Evolutionary conservation across 2,888 invertebrate genomes (phyloP), one percentile per base, ranked within the genome.

Genomic region (Lasioglossum zephyrum): DNA sequence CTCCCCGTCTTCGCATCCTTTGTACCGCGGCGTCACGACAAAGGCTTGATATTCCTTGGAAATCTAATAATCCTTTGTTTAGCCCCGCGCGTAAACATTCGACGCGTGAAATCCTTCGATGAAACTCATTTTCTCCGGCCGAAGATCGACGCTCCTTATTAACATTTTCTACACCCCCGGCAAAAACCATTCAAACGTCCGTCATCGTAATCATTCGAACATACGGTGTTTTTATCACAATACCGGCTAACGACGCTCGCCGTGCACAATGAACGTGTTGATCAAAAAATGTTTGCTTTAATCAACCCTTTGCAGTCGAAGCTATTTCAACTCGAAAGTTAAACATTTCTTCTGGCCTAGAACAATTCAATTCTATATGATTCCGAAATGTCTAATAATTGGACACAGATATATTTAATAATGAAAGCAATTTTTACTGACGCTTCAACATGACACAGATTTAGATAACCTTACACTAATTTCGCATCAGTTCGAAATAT

Each of bases 1-100:
- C 74, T 75, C 31, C 11, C n/a, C 80, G 49, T 84, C 77, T 47
- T 69, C 76, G 79, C 79, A 44, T 47, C 66, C 26, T 73, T 74
- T 81, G 47, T 69, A n/a, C 26, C 26, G 31, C 69, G 22, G 36
- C 57, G 16, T 13, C 63, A 26, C 69, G 72, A 60, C 73, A 73
- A 57, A 75, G 57, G 36, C 57, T 39, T 70, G 81, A 60, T 75
- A 75, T 74, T 75, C 82, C 47, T 72, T 60, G 75, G 39, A 60
- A 76, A 70, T 75, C 60, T 69, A 63, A 70, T 57, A 44, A n/a
- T 74, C 18, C 41, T 79, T 73, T 63, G 47, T 81, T 78, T 39
- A 41, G 75, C 41, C 13, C 57, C 8, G 9, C 73, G 78, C 75
- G 31, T 31, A 57, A 44, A 72, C 16, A 44, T 47, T 44, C 44